Percentiles rank a stretch among this genome's conserved stretches.
Conservation (phyloP, 2,113 vertebrate genomes). For the Pavo muticus region DNA sequence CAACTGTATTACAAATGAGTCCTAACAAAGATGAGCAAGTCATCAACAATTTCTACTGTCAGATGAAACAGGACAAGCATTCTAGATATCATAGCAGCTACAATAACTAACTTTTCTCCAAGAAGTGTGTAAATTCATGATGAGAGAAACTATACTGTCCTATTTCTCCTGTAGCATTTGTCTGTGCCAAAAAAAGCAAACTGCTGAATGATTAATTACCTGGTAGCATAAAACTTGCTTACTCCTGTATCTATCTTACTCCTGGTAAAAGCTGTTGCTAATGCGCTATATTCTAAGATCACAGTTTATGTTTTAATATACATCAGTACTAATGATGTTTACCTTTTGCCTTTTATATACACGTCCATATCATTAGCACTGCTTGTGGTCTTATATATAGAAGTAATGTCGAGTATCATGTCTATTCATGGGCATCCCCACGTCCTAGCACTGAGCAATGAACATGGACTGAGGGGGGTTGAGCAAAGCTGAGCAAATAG, state of each 20-base stretch:
- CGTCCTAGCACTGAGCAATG: neutral
- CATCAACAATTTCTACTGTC: neutral
- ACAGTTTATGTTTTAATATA: neutral
- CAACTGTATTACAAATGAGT: neutral
- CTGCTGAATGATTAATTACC: neutral
- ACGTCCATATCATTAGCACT: neutral
- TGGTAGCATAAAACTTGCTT: neutral
- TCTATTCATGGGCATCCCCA: neutral
- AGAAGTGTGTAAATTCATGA: neutral
- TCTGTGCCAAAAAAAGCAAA: neutral
- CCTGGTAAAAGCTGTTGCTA: neutral
- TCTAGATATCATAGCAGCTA: neutral
- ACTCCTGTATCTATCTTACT: accelerated
- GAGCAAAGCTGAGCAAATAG: neutral
- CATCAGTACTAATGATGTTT: neutral
- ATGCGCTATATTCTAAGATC: neutral
- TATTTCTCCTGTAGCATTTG: neutral
- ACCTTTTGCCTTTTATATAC: neutral
- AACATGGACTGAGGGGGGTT: neutral
- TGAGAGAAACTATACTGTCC: neutral
- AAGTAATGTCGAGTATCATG: neutral
- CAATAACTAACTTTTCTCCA: neutral
- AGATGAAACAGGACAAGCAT: neutral
- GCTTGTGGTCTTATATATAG: too few species aligned
- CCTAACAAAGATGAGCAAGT: neutral